Evolutionary conservation across 2,797 vertebrate genomes (phyloP), one percentile per base, ranked within the genome.

Genomic region (Champsocephalus gunnari): DNA sequence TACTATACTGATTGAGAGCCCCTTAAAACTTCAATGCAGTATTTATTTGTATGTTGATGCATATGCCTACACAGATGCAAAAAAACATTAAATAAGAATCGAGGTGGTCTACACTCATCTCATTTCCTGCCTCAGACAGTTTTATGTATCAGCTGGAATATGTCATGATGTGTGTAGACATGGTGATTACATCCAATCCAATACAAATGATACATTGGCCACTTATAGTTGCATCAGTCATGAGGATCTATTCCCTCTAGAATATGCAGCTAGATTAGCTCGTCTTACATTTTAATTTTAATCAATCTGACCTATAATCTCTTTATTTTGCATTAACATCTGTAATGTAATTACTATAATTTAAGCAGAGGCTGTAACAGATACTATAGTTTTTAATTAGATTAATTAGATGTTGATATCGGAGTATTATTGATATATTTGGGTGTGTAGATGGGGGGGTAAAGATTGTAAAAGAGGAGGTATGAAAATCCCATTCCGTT

Each of bases 371-470:
- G 47, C 47, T 61, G 4, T 60, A 28, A 50, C 44, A 53, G 41
- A 80, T 66, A 13, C 55, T 58, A 54, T 69, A 3, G 56, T 79
- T 80, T 72, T 12, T 63, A 75, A 60, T 59, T 38, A 58, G 55
- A 73, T 67, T 4, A 32, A 54, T 49, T 38, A 45, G 17, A 55
- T 69, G 55, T 57, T 61, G 60, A 73, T 51, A 28, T 21, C 24
- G 8, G 48, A 38, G 19, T 59, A 3, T 69, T 77, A 69, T 5
- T 53, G 2, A 7, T 55, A n/a, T 60, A n/a, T 62, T 44, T 47
- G 43, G 17, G 12, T 6, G n/a, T 49, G 32, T 6, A 50, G 54
- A 0, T 16, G 19, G n/a, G n/a, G n/a, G 14, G 14, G 11, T 4
- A 9, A 54, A 32, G 50, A 65, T 9, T 66, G 67, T 32, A 53